phyloP scores from a whole-genome alignment of 1,140 invertebrate species.

The Stegodyphus mimosarum region DNA sequence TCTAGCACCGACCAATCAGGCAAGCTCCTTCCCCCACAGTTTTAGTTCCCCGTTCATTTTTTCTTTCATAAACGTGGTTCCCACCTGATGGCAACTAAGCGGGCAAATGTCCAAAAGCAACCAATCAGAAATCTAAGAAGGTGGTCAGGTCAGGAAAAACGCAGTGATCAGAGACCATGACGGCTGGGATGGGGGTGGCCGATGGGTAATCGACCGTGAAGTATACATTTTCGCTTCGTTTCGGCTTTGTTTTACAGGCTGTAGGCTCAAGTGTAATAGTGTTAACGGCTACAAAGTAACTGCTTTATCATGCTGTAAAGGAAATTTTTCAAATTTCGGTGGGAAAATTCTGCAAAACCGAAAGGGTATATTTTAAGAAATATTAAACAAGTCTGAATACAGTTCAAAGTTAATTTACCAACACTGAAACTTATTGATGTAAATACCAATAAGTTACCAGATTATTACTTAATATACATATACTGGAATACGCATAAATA shows the following conservation, averaged over 20 bases:
- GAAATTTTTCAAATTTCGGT: too few species aligned
- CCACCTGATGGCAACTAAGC: slow-evolving; percentile 48
- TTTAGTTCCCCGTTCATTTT: background rate
- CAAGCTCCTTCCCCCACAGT: background rate
- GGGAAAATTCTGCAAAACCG: too few species aligned
- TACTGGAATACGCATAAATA: too few species aligned
- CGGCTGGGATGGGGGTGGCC: slow-evolving; percentile 15
- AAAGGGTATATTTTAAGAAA: too few species aligned
- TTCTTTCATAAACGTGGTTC: slow-evolving; percentile 6
- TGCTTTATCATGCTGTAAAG: too few species aligned
- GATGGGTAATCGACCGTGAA: slow-evolving; percentile 39
- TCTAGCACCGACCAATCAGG: slow-evolving; percentile 29
- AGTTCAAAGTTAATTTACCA: too few species aligned
- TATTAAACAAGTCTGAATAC: too few species aligned
- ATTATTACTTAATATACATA: too few species aligned
- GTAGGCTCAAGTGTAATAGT: background rate
- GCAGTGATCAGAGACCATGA: slow-evolving; percentile 40
- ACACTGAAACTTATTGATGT: too few species aligned
- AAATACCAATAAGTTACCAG: too few species aligned
- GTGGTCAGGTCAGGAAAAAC: slow-evolving; percentile 46
- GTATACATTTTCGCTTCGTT: slow-evolving; percentile 16
- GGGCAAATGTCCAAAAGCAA: slow-evolving; percentile 41
- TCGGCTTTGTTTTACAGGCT: slow-evolving; percentile 10
- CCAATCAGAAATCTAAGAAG: slow-evolving; percentile 50
- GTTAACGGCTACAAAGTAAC: background rate